A percentile compares a stretch with the other conserved stretches of the same genome.
Evolutionary conservation across 2,797 vertebrate species (phyloP).

Genomic region (Anabacerthia variegaticeps): DNA sequence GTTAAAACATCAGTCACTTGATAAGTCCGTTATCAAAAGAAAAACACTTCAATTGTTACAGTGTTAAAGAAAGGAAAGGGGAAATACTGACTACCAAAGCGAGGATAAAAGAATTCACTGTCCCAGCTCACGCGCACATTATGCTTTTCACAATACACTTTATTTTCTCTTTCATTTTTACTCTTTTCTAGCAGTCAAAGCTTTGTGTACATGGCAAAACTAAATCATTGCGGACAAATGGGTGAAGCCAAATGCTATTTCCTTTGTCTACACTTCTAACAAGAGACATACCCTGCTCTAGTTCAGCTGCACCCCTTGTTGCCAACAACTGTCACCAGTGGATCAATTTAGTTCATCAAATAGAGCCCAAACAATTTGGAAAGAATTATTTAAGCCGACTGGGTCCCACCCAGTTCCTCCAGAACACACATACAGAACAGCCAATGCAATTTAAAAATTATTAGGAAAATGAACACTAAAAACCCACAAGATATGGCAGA

Average conservation of each 20-base stretch:
- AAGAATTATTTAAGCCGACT: conserved; percentile 11
- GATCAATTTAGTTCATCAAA: not conserved
- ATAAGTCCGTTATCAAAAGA: not conserved
- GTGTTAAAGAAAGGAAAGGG: not conserved
- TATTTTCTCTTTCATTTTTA: not conserved
- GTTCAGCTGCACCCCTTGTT: conserved; percentile 31
- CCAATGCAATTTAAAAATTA: not conserved
- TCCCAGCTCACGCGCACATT: not conserved
- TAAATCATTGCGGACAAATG: conserved; percentile 28
- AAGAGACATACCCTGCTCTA: not conserved
- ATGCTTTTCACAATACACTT: not conserved
- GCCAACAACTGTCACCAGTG: conserved; percentile 8
- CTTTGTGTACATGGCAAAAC: not conserved
- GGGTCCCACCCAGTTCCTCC: not conserved
- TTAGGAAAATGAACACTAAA: conserved; percentile 22
- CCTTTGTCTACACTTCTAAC: conserved; percentile 9
- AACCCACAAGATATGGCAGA: not conserved
- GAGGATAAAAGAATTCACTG: not conserved
- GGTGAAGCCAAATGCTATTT: not conserved
- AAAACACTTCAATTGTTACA: not conserved
- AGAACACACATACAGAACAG: conserved; percentile 16
- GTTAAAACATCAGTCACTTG: not conserved
- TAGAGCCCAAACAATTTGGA: conserved; percentile 15
- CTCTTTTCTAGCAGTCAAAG: not conserved
- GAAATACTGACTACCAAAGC: not conserved